Evolutionary conservation across 2,888 invertebrate genomes (phyloP), one percentile per base, ranked within the genome.

Genomic region (Ormyrus thymus): DNA sequence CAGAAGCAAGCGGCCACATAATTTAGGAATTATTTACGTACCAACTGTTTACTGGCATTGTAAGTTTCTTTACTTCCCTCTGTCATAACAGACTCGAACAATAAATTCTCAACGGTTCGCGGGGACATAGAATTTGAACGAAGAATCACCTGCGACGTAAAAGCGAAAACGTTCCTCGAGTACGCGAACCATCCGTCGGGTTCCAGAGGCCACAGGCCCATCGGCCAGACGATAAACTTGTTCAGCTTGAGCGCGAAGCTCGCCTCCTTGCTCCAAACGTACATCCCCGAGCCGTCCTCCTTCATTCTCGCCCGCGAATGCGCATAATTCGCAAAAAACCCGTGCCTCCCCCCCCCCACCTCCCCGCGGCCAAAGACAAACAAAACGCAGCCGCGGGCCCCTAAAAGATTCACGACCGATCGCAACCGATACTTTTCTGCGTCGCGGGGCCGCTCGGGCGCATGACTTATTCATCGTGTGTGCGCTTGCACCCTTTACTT

Each of bases 131-230:
- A 29, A 29, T 29, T 29, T 29, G 29, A 29, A 4, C 3, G 10
- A 58, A 46, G n/a, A 70, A 11, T 76, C 56, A 82, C 81, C 81
- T 82, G 79, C 8, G 74, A 55, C 1, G 43, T 8, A 9, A 73
- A n/a, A 43, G 59, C 11, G 10, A 75, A 46, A n/a, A 55, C 3
- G 9, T 83, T 69, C 4, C 84, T 83, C 58, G 69, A 76, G 55
- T 65, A 74, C 0, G 83, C 78, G 62, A 84, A 84, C 11, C 74
- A 64, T 76, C 70, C 80, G 43, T 82, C 81, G 56, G 70, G 76
- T 7, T 81, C 59, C 0, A 83, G 51, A 8, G 84, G 84, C 84
- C 84, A 84, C 8, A 84, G 69, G 0, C 84, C 85, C 45, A 83
- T 68, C 7, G 82, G 82, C 82, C 82, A 83, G 9, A 81, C 74